A percentile compares a stretch with the other conserved stretches of the same genome.
phyloP scores from a whole-genome alignment of 2,888 invertebrate genomes.

The Drosophila niveifrons region DNA sequence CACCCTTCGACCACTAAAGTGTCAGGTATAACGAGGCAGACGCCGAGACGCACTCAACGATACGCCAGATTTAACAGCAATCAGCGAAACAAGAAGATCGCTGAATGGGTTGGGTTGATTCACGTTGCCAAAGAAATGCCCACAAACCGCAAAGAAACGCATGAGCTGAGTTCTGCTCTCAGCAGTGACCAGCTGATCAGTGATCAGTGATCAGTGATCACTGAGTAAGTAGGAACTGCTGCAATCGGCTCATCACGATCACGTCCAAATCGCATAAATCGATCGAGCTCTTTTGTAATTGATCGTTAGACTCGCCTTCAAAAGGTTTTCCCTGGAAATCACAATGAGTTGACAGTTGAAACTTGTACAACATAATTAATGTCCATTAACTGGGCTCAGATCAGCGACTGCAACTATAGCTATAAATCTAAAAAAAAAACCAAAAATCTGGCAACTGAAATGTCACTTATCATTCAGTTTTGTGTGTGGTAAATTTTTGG shows the following conservation, averaged over 20 bases:
- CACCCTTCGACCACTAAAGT: neutral
- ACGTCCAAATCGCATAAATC: conserved; percentile 69
- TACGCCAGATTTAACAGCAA: conserved; percentile 59
- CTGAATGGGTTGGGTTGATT: conserved; percentile 42
- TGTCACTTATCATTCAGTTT: conserved; percentile 40
- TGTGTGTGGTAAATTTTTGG: conserved; percentile 12
- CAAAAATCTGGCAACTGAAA: neutral
- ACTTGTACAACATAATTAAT: conserved; percentile 11
- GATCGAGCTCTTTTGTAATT: conserved; percentile 34
- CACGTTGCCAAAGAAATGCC: conserved; percentile 42
- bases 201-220: conserved; percentile 15
- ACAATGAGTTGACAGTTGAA: conserved; percentile 43
- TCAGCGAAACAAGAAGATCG: conserved; percentile 30
- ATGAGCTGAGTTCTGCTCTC: conserved; percentile 26
- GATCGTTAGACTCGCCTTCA: conserved; percentile 47
- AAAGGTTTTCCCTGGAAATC: conserved; percentile 53
- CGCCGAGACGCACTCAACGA: conserved; percentile 46
- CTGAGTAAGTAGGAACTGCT: conserved; percentile 74
- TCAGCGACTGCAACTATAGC: conserved; percentile 26
- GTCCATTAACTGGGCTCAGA: conserved; percentile 26
- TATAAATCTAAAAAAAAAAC: neutral
- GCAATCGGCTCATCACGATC: conserved; percentile 63
- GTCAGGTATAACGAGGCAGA: neutral
- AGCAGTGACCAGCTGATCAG: conserved; percentile 13
- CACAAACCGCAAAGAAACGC: conserved; percentile 25